Evolutionary conservation across 2,888 invertebrate species (phyloP).

Genomic region (Parnassius glacialis): DNA sequence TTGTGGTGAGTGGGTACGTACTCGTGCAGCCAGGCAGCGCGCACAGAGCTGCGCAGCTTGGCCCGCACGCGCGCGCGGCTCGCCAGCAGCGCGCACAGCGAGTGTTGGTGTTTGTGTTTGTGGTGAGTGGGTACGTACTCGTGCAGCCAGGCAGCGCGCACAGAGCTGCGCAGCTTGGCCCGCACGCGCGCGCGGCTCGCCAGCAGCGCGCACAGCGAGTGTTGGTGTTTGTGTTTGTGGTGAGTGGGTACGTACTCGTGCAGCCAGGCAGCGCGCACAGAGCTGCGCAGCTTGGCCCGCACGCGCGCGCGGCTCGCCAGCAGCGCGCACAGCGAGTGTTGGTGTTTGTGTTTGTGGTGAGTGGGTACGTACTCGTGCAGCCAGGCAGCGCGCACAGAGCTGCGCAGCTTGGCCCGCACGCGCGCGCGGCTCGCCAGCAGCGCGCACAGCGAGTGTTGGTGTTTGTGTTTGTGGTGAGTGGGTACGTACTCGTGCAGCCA

Average conservation of each 20-base stretch:
- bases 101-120: background rate
- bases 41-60: constrained; percentile 5
- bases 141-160: background rate
- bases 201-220: constrained; percentile 12
- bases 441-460: constrained; percentile 5
- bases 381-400: background rate
- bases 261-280: background rate
- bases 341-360: no score
- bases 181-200: background rate
- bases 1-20: background rate
- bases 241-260: constrained; percentile 5
- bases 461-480: no score
- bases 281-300: background rate
- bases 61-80: constrained; percentile 3
- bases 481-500: constrained; percentile 7
- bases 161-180: constrained; percentile 2
- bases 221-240: no score
- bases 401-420: background rate
- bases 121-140: constrained; percentile 4
- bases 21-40: background rate
- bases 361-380: constrained; percentile 6
- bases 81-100: constrained; percentile 9
- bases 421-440: constrained; percentile 7
- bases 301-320: constrained; percentile 4
- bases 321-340: constrained; percentile 10